Conservation (phyloP, 2,888 invertebrate genomes). For the Pammene fasciana region DNA sequence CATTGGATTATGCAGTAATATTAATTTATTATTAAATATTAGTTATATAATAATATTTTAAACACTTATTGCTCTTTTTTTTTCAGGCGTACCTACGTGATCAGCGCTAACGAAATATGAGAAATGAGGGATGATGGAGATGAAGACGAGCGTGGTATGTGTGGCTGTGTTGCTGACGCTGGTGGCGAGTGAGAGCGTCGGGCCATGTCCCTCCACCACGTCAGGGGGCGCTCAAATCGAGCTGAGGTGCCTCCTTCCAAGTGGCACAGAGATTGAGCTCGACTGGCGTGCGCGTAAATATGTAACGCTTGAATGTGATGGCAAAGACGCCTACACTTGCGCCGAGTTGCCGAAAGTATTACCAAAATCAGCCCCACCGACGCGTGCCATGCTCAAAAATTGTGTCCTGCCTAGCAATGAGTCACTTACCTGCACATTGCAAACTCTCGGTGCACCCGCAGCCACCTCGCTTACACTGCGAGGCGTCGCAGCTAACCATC, state of each 20-base stretch:
- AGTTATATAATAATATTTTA: not conserved
- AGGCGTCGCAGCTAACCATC: constrained; percentile 84
- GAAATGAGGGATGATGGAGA: constrained; percentile 6
- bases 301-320: constrained; percentile 26
- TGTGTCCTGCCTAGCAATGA: constrained; percentile 30
- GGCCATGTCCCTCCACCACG: constrained; percentile 15
- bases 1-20: too few species aligned
- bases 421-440: constrained; percentile 31
- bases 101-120: not conserved
- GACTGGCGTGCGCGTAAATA: constrained; percentile 19
- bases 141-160: not conserved
- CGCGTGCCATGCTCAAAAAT: constrained; percentile 7
- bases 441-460: constrained; percentile 67
- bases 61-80: not conserved
- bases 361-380: constrained; percentile 21
- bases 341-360: constrained; percentile 18
- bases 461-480: constrained; percentile 85
- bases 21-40: too few species aligned
- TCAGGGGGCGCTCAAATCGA: constrained; percentile 20
- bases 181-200: constrained; percentile 1
- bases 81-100: constrained; percentile 15
- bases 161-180: constrained; percentile 25
- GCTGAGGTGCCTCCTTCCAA: constrained; percentile 16
- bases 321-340: constrained; percentile 20
- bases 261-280: constrained; percentile 25